A percentile compares a stretch with the other conserved stretches of the same genome.
phyloP scores from a whole-genome alignment of 2,888 invertebrate genomes.

The Mesoligia furuncula region DNA sequence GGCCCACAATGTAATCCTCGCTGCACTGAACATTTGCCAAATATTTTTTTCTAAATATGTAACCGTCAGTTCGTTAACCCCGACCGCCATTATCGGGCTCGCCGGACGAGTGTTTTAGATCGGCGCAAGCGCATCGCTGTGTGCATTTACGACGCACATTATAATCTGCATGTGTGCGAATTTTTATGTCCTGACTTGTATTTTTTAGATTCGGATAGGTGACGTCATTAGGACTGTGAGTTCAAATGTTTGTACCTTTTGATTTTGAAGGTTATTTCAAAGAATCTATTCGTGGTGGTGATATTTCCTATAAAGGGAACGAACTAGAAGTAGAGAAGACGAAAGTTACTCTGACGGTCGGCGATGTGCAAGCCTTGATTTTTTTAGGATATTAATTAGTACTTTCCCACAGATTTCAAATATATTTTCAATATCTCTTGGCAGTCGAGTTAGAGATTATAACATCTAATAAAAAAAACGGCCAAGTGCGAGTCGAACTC shows the following conservation, averaged over 20 bases:
- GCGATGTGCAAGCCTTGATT: background rate
- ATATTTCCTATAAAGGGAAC: background rate
- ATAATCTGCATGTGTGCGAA: constrained; percentile 65
- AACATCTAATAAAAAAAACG: background rate
- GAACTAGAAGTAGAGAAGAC: background rate
- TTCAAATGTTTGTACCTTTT: constrained; percentile 35
- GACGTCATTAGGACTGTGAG: constrained; percentile 60
- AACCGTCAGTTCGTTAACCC: constrained; percentile 82
- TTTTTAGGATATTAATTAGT: too few relatives aligned
- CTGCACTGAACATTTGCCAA: constrained; percentile 88
- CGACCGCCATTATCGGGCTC: constrained; percentile 85
- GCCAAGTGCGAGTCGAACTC: too few relatives aligned
- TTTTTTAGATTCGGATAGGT: constrained; percentile 72
- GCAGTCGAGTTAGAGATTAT: too few relatives aligned
- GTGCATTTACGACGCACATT: constrained; percentile 59
- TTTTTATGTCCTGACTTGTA: constrained; percentile 68
- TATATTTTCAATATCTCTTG: background rate
- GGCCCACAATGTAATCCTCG: constrained; percentile 73
- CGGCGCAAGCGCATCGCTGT: constrained; percentile 77
- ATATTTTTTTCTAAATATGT: constrained; percentile 91
- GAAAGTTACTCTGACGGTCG: background rate
- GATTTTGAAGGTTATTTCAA: constrained; percentile 34
- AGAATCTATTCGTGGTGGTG: constrained; percentile 24
- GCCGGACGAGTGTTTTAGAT: constrained; percentile 87
- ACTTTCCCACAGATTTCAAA: background rate